Percentiles rank a stretch among this genome's conserved stretches.
Evolutionary conservation across 2,113 vertebrate genomes (phyloP).

Genomic region (Callospermophilus lateralis): DNA sequence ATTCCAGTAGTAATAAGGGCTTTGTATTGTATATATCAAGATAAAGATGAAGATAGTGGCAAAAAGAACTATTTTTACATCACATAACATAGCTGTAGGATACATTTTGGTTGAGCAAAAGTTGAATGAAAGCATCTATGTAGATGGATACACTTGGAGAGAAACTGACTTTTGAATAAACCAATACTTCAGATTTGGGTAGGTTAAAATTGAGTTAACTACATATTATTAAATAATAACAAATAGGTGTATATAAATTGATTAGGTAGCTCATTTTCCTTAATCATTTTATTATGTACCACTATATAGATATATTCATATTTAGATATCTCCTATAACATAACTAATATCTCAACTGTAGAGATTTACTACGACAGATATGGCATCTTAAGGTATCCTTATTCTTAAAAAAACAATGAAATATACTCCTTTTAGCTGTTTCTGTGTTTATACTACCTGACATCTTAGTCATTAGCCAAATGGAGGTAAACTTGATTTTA

Average conservation of each 20-base stretch:
- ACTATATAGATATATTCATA: background rate
- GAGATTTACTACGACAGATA: background rate
- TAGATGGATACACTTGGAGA: background rate
- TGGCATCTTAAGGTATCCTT: background rate
- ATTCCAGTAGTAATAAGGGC: background rate
- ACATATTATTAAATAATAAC: background rate
- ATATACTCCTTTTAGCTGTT: background rate
- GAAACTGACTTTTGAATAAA: background rate
- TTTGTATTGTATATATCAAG: background rate
- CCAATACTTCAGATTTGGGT: background rate
- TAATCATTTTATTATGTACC: background rate
- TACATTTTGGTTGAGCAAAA: background rate
- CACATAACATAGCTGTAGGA: background rate
- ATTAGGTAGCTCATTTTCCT: background rate
- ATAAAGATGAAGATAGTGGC: background rate
- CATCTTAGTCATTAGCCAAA: constrained; percentile 10
- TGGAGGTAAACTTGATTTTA: background rate
- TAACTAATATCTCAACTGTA: background rate
- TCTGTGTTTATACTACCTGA: background rate
- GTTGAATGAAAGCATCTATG: background rate
- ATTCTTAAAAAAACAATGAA: background rate
- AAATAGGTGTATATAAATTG: background rate
- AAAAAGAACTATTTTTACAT: background rate
- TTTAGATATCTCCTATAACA: background rate
- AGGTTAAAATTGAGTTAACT: background rate